Base-by-base conservation (phyloP, 2,888 invertebrate genomes). In the Dryocosmus kuriphilus region DNA sequence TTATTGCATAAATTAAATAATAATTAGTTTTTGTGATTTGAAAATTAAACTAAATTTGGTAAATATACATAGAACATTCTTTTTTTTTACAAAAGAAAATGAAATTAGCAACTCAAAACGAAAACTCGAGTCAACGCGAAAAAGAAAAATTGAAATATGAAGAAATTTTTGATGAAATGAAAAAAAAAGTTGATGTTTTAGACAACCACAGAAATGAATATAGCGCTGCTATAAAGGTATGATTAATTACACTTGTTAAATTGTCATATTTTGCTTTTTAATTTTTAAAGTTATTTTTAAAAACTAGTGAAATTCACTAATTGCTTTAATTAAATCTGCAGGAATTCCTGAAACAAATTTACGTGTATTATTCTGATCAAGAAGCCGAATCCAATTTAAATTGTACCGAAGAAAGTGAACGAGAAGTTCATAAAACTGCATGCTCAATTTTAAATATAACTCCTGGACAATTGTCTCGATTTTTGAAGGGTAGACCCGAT, bases 371-470 rank as follows among this genome's bases (percentile, higher is more conserved):
- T 41, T 75, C 60, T 11, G 80, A 82, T 22, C 71, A 77, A 27
- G 78, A 41, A 76, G 79, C 67, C 57, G 77, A 61, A 57, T 71
- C 74, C 35, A 73, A 76, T n/a, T 74, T 81, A 35, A 81, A 75
- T 77, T 77, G 76, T 74, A 80, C 79, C 51, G 87, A 85, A 75
- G 79, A 83, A 4, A 84, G 86, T 57, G 85, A 86, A 77, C 82
- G 79, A 22, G 87, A 88, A 75, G 86, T 86, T 22, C 83, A 83
- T 19, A 81, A 85, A 78, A 85, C 85, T n/a, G 86, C 86, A 5
- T 86, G 87, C 38, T 79, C 81, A 65, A 87, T 87, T 80, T 83
- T 87, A 41, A 87, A 87, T 38, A 86, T 87, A 77, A 86, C 87
- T n/a, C 87, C 85, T 5, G 81, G 81, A 27, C 82, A 87, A 76